Base-by-base conservation (phyloP, 2,888 invertebrate species). In the Hedya salicella region DNA sequence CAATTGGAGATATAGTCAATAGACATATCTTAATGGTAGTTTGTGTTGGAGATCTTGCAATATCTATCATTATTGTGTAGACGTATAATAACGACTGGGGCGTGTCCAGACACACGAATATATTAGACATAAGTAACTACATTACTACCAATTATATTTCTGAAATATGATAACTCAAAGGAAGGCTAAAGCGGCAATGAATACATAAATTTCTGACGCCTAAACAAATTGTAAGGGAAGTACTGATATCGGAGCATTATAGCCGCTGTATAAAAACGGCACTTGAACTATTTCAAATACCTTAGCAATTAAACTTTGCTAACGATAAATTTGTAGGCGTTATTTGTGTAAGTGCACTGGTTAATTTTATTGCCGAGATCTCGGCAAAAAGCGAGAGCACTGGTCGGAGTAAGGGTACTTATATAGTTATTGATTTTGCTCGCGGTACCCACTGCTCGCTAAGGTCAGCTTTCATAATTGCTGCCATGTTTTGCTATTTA, bases 261-360 rank as follows among this genome's bases (percentile, higher is more conserved):
- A 39, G 53, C 39, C 16, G 39, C 6, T 25, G 13, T 19, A 9
- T 21, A 40, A 39, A 5, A 39, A 40, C 14, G 53, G 39, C 39
- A 39, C 39, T 52, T 52, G 19, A 19, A 19, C 36, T 19, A 19
- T 52, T 36, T 53, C n/a, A 19, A n/a, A 39, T 25, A 14, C 1
- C 13, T 13, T 32, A 57, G 57, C 44, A 32, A 32, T 57, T 46
- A 57, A 57, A 44, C 46, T 42, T 57, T 57, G 30, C 32, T 3
- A 44, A 19, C 17, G 17, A 16, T n/a, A 46, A 46, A 32, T 32
- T 32, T 2, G 32, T 57, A 57, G 57, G 57, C 57, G 32, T 32
- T 32, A 25, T 54, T 54, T n/a, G 44, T 6, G 17, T 57, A 44
- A 44, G 30, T 19, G 32, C 32, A 44, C 32, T 44, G 32, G 44